A percentile compares a stretch with the other conserved stretches of the same genome.
Evolutionary conservation across 2,888 invertebrate species (phyloP).

Genomic region (Drosophila limbata): DNA sequence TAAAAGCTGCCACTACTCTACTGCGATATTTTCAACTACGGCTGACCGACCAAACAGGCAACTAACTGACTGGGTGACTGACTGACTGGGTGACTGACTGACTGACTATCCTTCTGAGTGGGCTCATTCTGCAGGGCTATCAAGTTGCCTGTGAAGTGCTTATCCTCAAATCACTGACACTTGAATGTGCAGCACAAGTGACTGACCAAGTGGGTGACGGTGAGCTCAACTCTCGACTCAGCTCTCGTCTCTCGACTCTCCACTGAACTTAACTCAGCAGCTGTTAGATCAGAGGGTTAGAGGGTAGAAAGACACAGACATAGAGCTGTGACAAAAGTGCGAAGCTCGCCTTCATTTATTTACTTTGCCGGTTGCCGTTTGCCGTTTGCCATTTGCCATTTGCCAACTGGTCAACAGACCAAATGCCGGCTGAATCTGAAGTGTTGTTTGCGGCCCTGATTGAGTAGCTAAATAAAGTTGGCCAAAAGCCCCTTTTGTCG

Average conservation of each 20-base stretch:
- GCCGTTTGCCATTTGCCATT: slow-evolving; percentile 37
- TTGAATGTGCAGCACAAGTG: slow-evolving; percentile 81
- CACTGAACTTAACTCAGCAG: background rate
- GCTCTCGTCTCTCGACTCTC: slow-evolving; percentile 1
- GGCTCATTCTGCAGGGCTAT: slow-evolving; percentile 70
- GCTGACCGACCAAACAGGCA: slow-evolving; percentile 52
- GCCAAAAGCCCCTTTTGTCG: slow-evolving; percentile 42
- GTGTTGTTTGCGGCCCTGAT: slow-evolving; percentile 77
- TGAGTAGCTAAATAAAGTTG: slow-evolving; percentile 78
- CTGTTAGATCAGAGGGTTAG: background rate
- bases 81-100: slow-evolving; percentile 36
- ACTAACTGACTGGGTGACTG: slow-evolving; percentile 35
- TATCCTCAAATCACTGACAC: slow-evolving; percentile 83
- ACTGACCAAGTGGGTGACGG: slow-evolving; percentile 76
- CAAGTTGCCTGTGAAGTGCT: slow-evolving; percentile 82
- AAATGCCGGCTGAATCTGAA: slow-evolving; percentile 51
- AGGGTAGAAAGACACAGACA: slow-evolving; percentile 5
- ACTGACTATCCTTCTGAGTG: slow-evolving; percentile 39
- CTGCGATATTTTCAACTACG: slow-evolving; percentile 72
- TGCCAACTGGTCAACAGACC: slow-evolving; percentile 57
- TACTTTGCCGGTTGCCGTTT: slow-evolving; percentile 60
- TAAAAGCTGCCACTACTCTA: slow-evolving; percentile 60
- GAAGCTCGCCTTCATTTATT: slow-evolving; percentile 72
- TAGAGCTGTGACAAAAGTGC: slow-evolving; percentile 63
- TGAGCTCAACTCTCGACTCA: slow-evolving; percentile 28